Conservation (phyloP, 2,888 invertebrate species). For the Rhabditophanes sp. region DNA sequence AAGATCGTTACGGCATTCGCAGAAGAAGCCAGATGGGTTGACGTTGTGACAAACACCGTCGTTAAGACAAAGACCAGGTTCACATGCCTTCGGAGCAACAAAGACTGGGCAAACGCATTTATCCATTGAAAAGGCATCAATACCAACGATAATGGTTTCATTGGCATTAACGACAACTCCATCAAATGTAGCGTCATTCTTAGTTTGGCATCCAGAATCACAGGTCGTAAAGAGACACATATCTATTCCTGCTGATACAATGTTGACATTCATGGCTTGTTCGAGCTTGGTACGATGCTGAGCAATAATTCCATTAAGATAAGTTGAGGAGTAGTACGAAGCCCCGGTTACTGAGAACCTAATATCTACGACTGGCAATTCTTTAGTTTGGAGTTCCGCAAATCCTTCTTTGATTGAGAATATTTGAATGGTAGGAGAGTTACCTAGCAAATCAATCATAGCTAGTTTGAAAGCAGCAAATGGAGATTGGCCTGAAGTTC, state of each 20-base stretch:
- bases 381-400: constrained; percentile 25
- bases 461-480: constrained; percentile 45
- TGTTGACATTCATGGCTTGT: constrained; percentile 22
- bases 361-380: constrained; percentile 30
- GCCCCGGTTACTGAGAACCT: constrained; percentile 56
- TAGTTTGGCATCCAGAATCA: constrained; percentile 39
- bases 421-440: constrained; percentile 63
- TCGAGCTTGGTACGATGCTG: constrained; percentile 70
- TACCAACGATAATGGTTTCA: constrained; percentile 84
- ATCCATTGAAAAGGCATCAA: constrained; percentile 57
- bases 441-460: constrained; percentile 61
- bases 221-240: constrained; percentile 44
- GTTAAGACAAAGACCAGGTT: constrained; percentile 62
- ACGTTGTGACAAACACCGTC: constrained; percentile 86
- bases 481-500: constrained; percentile 14
- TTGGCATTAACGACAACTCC: constrained; percentile 96
- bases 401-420: constrained; percentile 67
- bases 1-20: constrained; percentile 71
- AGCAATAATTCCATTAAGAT: constrained; percentile 78
- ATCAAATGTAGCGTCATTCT: constrained; percentile 33
- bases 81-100: constrained; percentile 71
- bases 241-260: constrained; percentile 65
- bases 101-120: constrained; percentile 57
- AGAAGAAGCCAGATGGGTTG: constrained; percentile 56
- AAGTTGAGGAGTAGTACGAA: constrained; percentile 81